Base-by-base conservation (phyloP, 2,888 invertebrate genomes). In the Campoplex nolae region DNA sequence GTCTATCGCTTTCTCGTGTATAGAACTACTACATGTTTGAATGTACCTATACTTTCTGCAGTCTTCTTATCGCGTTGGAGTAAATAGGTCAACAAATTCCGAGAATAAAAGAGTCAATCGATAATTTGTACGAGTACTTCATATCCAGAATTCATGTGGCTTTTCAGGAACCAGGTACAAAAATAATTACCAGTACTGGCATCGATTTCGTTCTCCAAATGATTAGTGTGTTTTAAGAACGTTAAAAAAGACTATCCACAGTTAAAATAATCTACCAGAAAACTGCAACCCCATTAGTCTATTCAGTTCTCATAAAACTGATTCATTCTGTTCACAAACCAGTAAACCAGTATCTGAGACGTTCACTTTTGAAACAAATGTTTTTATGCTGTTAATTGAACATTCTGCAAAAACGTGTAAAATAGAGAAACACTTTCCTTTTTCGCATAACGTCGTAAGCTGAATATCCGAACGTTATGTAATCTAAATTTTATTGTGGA, bases 1-100 rank as follows among this genome's bases (percentile, higher is more conserved):
- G 87, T 80, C 89, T 80, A 82, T 54, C 83, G 89, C 88, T 90
- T 90, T 90, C 90, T 87, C 80, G 80, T 77, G 73, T 68, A 73
- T 48, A 67, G 71, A 65, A 76, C 48, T 67, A 62, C 54, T 67
- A 51, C 28, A 11, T 71, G 7, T 9, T 42, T 9, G 18, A 11
- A 35, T 45, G 18, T 70, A 51, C 28, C 32, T 32, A 71, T 68
- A 45, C 65, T 45, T 65, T 18, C 48, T 45, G 42, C 76, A 28
- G n/a, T 32, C 58, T 62, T n/a, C 23, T 28, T 45, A 62, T 75
- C 45, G 48, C 2, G 16, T 42, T 45, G 76, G 28, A n/a, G 74
- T 48, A 76, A 62, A 65, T 76, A 48, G 76, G 76, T 38, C 45
- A 76, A 76, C 13, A 62, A 28, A 16, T 75, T 58, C 16, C 16